A percentile compares a stretch with the other conserved stretches of the same genome.
These are phyloP conservation scores for Sisor rabdophorus DNA, from an alignment of 2,113 vertebrate genomes.

Conservation along the genomic window DNA sequence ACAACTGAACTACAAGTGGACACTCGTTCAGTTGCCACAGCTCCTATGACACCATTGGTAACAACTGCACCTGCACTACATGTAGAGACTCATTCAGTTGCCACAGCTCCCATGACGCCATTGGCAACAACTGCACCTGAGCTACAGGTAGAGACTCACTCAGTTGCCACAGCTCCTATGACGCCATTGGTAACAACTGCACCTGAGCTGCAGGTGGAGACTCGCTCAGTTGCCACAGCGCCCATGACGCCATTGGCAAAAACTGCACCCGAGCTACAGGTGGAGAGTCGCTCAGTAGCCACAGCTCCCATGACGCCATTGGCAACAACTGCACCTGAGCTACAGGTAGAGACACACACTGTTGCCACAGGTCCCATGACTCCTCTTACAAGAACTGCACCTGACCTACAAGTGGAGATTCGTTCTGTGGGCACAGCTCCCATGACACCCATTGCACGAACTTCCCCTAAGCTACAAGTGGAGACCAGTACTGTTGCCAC, in stretches of 20 bases:
- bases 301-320: neutral
- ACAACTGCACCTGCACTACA: neutral
- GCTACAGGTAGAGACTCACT: neutral
- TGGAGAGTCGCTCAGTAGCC: constrained; percentile 3
- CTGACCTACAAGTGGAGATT: neutral
- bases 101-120: constrained; percentile 19
- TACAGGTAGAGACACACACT: neutral
- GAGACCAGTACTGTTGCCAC: constrained; percentile 23
- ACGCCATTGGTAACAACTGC: neutral
- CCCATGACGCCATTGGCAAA: constrained; percentile 11
- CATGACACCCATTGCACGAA: constrained; percentile 17
- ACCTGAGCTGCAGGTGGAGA: neutral
- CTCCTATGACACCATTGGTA: constrained; percentile 24
- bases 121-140: neutral
- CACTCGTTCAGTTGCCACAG: neutral
- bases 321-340: neutral
- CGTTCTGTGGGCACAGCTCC: constrained; percentile 17
- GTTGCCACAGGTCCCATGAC: constrained; percentile 31
- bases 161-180: constrained; percentile 28
- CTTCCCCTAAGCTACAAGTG: neutral
- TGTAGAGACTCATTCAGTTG: neutral
- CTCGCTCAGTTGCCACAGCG: constrained; percentile 20
- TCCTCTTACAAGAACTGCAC: neutral
- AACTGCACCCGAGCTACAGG: constrained; percentile 1
- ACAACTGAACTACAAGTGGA: neutral